These are phyloP conservation scores for Orthonyx spaldingii DNA, from an alignment of 2,113 vertebrate genomes.

Conservation along the genomic window DNA sequence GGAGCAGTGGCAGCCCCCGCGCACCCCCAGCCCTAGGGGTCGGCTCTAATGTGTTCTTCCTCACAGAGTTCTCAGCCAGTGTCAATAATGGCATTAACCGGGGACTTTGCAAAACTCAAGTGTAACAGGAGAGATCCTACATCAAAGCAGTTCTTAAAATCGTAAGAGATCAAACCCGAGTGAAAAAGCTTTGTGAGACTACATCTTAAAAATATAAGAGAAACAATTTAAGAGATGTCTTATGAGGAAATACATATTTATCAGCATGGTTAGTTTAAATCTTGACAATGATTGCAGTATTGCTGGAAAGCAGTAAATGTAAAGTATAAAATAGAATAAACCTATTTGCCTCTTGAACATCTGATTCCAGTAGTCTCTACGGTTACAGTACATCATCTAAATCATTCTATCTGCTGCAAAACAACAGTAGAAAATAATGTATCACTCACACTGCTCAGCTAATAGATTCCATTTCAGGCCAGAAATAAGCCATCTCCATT, in stretches of 20 bases:
- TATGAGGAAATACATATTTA: neutral
- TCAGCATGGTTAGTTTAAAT: neutral
- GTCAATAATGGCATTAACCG: neutral
- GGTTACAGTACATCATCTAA: neutral
- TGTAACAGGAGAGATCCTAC: neutral
- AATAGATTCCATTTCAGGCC: neutral
- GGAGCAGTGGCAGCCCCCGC: neutral
- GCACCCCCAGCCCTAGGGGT: neutral
- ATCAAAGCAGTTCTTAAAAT: neutral
- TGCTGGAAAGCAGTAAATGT: neutral
- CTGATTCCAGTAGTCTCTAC: neutral
- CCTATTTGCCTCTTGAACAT: neutral
- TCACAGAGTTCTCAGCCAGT: neutral
- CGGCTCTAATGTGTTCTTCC: accelerated
- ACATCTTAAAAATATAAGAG: neutral
- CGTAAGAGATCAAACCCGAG: neutral
- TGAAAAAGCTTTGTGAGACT: neutral
- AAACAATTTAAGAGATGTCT: neutral
- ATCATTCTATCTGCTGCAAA: neutral
- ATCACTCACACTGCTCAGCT: neutral
- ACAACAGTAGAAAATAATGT: neutral
- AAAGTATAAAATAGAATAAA: neutral
- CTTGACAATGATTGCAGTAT: neutral
- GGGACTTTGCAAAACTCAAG: neutral
- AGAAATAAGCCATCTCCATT: neutral